Evolutionary conservation across 2,113 vertebrate genomes (phyloP).

Genomic region (Ivindomyrus marchei): DNA sequence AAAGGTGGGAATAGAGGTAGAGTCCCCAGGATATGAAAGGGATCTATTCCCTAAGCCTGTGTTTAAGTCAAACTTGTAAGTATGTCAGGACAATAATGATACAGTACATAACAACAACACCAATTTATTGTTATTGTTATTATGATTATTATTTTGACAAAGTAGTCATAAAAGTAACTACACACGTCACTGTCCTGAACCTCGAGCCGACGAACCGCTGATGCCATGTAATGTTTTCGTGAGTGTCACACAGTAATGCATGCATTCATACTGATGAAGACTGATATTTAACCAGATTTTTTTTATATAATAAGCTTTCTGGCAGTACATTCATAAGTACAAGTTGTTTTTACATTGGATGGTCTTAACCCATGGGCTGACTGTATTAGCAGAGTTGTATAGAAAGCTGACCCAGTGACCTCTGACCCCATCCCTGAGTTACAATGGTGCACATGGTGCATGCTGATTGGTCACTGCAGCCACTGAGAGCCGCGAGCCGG

Average conservation of each 20-base stretch:
- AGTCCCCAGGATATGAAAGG: neutral
- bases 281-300: neutral
- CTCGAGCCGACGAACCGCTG: neutral
- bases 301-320: neutral
- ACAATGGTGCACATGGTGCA: neutral
- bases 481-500: neutral
- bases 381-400: neutral
- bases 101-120: neutral
- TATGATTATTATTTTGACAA: neutral
- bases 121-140: neutral
- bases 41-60: neutral
- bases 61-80: neutral
- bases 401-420: neutral
- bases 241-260: neutral
- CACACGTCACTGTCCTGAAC: neutral
- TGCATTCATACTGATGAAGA: neutral
- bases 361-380: neutral
- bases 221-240: neutral
- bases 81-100: neutral
- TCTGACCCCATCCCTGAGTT: neutral
- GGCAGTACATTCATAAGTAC: neutral
- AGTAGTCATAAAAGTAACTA: neutral
- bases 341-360: neutral
- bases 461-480: neutral
- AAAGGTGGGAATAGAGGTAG: neutral